Percentiles rank a stretch among this genome's conserved stretches.
These are phyloP conservation scores for Aphodius granarius DNA, from an alignment of 2,888 invertebrate species.

Conservation along the genomic window DNA sequence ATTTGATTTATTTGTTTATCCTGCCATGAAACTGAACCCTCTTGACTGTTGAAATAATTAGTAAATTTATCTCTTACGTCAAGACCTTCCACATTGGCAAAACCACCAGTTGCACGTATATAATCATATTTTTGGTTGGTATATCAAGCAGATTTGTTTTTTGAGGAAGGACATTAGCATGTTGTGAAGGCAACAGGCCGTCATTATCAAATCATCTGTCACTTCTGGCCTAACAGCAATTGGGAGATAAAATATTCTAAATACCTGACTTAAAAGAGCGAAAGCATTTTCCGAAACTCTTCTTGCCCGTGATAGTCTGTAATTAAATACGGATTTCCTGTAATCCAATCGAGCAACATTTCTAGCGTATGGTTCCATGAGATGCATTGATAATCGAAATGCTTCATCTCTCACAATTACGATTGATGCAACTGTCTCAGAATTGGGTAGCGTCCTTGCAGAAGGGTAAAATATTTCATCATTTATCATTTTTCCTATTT, in stretches of 20 bases:
- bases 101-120: constrained; percentile 34
- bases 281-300: constrained; percentile 19
- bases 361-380: constrained; percentile 21
- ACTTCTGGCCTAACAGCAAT: constrained; percentile 28
- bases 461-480: constrained; percentile 17
- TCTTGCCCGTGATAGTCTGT: constrained; percentile 13
- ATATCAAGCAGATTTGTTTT: constrained; percentile 40
- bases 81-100: constrained; percentile 21
- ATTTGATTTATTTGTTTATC: background rate
- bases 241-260: constrained; percentile 3
- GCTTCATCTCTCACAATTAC: constrained; percentile 23
- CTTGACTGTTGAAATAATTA: constrained; percentile 16
- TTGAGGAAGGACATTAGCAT: constrained; percentile 17
- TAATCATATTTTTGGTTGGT: constrained; percentile 46
- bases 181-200: constrained; percentile 32
- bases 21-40: constrained; percentile 19
- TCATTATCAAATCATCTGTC: constrained; percentile 25
- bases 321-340: constrained; percentile 17
- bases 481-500: constrained; percentile 13
- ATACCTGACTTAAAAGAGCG: constrained; percentile 2
- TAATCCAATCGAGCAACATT: background rate
- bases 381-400: constrained; percentile 8
- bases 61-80: constrained; percentile 14
- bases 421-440: background rate
- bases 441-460: background rate